Evolutionary conservation across 2,888 invertebrate species (phyloP), one percentile per base, ranked within the genome.

Genomic region (Smittia aterrima): DNA sequence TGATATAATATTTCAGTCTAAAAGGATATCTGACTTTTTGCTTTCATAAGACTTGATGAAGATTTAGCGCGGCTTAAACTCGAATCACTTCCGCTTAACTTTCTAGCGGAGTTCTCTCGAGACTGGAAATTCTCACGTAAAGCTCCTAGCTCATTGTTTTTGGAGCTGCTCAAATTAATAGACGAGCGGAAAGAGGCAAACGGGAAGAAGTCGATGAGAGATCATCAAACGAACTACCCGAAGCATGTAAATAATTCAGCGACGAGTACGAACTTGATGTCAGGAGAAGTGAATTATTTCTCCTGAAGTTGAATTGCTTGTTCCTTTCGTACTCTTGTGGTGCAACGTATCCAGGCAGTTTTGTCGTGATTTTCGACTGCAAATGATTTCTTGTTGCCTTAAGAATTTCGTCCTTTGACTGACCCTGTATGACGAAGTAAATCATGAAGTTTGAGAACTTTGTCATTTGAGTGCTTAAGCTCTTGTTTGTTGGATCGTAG

Each of bases 381-480:
- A 24, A 79, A 78, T 58, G 82, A 78, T 47, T 79, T 79, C 1
- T 77, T 77, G 70, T 80, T 79, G 1, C 77, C 24, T 80, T 68
- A 75, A 83, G 83, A 73, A 90, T 87, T 67, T 90, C 89, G 53
- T 90, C 90, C 1, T 87, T 85, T 0, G 86, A 83, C 77, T 87
- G 87, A 0, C 89, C 90, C 79, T 87, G 86, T 75, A 88, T 87
- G 13, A 90, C 89, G 0, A 86, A 85, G 78, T 85, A 89, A 0
- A 86, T 88, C 80, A 90, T 87, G 76, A 86, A 86, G 40, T 88
- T 86, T 0, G 90, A 88, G 72, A 90, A 88, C 86, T 88, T 87
- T 74, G 92, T 84, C 89, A 93, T 88, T 1, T 88, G 88, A 78
- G 92, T 92, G 27, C 90, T 91, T 86, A 84, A 75, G 85, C 85